Evolutionary conservation across 2,113 vertebrate genomes (phyloP), one percentile per base, ranked within the genome.

Genomic region (Oxyura jamaicensis): DNA sequence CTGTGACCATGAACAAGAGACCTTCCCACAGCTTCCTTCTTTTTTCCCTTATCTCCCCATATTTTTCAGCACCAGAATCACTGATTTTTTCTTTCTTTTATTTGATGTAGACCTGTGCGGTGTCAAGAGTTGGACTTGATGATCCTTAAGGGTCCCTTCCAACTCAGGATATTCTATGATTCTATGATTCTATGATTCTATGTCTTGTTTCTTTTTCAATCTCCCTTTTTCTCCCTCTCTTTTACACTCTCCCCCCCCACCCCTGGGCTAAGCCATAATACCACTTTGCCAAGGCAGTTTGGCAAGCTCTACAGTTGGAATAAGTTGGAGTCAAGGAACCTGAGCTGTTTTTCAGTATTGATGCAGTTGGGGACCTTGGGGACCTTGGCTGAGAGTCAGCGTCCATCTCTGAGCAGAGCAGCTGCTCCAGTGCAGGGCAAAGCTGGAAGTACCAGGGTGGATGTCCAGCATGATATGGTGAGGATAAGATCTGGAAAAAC

Each of bases 381-480:
- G 44, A 56, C 11, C 12, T 50, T 42, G 19, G 23, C 13, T 91
- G 60, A 67, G 31, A 22, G 11, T 33, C 63, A n/a, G 68, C 33
- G 15, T 91, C 39, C 21, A 35, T 8, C 77, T 23, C 19, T 0
- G 1, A 77, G n/a, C 31, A 68, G 31, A 77, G 25, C 48, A 91
- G 25, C 28, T 46, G 7, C 19, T 77, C 26, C 67, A 75, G 35
- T 13, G 71, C 31, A 36, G 42, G 21, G 13, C 2, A 25, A 63
- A 19, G 25, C 20, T 65, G 79, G 72, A 56, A n/a, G 39, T 67
- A 63, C 10, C 41, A 53, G 9, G 52, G 41, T 29, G 41, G 87
- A 28, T 1, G 3, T 68, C 53, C 1, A 2, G 35, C n/a, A 48
- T 1, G 58, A 28, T 22, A 21, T 7, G 41, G 15, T 8, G 28